Base-by-base conservation (phyloP, 92 coral and sea anemone genomes). In the Paramuricea clavata region DNA sequence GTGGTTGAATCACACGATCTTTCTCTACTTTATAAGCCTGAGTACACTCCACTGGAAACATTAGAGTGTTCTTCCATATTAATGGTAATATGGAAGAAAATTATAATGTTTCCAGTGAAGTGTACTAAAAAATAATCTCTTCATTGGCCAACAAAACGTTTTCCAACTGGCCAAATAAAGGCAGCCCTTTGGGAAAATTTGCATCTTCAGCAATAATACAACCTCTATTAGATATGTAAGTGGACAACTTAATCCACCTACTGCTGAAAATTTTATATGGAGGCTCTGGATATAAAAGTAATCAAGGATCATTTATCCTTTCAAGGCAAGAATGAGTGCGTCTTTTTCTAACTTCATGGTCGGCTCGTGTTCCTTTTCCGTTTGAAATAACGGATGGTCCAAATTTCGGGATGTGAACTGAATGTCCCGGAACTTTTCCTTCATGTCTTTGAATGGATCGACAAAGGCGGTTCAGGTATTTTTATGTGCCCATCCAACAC, bases 341-440 rank as follows among this genome's bases (percentile, higher is more conserved):
- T 33, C 47, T 3, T 0, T 69, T 15, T 31, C 0, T 31, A 69
- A 31, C 76, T 31, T 31, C 32, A 30, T 69, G 44, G 44, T 33
- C 31, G 76, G 76, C 2, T 12, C 44, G 16, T 31, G 21, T 69
- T 69, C 44, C 43, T 69, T 69, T 27, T 84, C 82, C 17, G 54
- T 50, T 33, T 31, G 27, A 84, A 73, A 84, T 30, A 54, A 59
- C 2, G 82, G 88, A 27, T 72, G 81, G 25, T 62, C 27, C 31
- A 62, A 25, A 62, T 62, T 62, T 62, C 70, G 10, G 25, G 23
- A 17, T 1, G 70, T 17, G 10, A 62, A 62, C 25, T 22, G 27
- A 32, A 12, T 62, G 30, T 62, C 70, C 28, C 30, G 10, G 70
- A 62, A 62, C 2, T 62, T 62, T 9, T 16, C 10, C 31, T 62